Evolutionary conservation across 1,140 invertebrate genomes (phyloP), one percentile per base, ranked within the genome.

Genomic region (Muscidifurax raptorellus): DNA sequence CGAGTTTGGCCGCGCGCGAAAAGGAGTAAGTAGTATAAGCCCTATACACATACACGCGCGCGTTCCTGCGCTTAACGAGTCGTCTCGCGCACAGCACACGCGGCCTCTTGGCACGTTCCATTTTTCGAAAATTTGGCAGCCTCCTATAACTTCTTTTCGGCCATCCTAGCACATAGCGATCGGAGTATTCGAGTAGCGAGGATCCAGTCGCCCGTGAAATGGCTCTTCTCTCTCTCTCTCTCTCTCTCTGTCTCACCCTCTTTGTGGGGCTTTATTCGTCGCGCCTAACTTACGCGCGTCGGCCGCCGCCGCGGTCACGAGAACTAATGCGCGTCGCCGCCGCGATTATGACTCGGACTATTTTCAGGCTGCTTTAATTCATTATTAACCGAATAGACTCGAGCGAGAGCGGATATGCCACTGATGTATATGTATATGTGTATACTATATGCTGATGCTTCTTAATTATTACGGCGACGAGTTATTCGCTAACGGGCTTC

Each of bases 121-220:
- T 15, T 44, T 47, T 52, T 83, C 36, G 64, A 44, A 69, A 83
- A 47, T 77, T 77, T 83, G 82, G 82, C 82, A 77, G 4, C 10
- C 28, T 44, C 18, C 30, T 12, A 9, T 40, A 40, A 6, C 44
- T 52, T 36, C 52, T 40, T 13, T 22, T 4, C 7, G 80, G 27
- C 22, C 1, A 32, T 64, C 74, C 7, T 32, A 64, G 10, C 52
- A 2, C n/a, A 6, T 1, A 59, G 22, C 15, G 28, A 52, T 47
- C 32, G 59, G 15, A 18, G 30, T 27, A 79, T 44, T 22, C 28
- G 36, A 36, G 36, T 36, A 36, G 36, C 7, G 52, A 30, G 7
- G 9, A 28, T 81, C 27, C 82, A 69, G 74, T 69, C 36, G 74
- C 36, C 74, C 74, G 82, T 83, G 59, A 83, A 83, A 83, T 83